Evolutionary conservation across 2,888 invertebrate genomes (phyloP), one percentile per base, ranked within the genome.

Genomic region (Andrena minutula): DNA sequence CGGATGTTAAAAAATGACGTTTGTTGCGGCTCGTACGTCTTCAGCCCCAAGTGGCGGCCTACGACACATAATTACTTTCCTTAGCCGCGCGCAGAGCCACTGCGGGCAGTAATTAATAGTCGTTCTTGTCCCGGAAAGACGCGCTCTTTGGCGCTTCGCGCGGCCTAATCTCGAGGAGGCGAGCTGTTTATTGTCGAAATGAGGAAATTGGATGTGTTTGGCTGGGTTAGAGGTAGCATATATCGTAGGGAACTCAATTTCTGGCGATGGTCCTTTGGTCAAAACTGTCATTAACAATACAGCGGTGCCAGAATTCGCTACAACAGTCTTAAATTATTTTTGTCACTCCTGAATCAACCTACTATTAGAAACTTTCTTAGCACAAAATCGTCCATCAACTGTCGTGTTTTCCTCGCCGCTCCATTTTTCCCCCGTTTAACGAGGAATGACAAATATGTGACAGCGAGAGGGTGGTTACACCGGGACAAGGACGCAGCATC

Each of bases 71-170:
- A 86, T 84, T 82, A 86, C 75, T 86, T 86, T 86, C 79, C 86
- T 76, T 75, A 70, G 77, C 77, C 63, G 82, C 41, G 70, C 64
- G 77, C 69, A 26, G 63, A 63, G 56, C 63, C 77, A 84, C 69
- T 75, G 79, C 61, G 77, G 86, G 84, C 86, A 79, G 81, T 86
- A 76, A 86, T 86, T 86, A 88, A 88, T 86, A 75, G 76, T 81
- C 70, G 72, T 70, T 79, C 74, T 77, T 75, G 64, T 58, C 60
- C 64, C 63, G 81, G 75, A 71, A 79, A 79, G 81, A 75, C 73
- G 75, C 68, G 72, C 51, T 73, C 65, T 86, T 81, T 73, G 79
- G 63, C 56, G 72, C 47, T 71, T 47, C 65, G 20, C 76, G 30
- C 41, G 30, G 51, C 69, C 70, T 53, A 74, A 68, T 75, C 81